A percentile compares a stretch with the other conserved stretches of the same genome.
Evolutionary conservation across 1,140 invertebrate genomes (phyloP).

Genomic region (Cyclargus thomasi): DNA sequence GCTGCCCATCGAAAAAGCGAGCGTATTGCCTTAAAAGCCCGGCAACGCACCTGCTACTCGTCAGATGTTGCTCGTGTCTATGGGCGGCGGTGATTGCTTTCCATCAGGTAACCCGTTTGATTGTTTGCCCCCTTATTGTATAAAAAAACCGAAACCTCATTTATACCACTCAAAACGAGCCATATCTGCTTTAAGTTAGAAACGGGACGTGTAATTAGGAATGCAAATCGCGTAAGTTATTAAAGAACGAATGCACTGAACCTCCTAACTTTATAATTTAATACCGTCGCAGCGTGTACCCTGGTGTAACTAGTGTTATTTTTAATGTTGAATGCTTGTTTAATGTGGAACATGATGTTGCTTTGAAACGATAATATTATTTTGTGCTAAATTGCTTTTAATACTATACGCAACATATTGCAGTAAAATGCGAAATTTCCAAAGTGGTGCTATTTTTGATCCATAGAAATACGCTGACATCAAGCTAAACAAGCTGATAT

Average conservation of each 20-base stretch:
- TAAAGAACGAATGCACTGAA: not conserved
- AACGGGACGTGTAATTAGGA: slow-evolving; percentile 5
- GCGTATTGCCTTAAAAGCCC: no score
- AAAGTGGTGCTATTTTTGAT: no score
- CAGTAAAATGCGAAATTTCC: no score
- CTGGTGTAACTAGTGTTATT: not conserved
- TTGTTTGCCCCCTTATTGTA: no score
- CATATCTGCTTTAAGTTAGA: not conserved
- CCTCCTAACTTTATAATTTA: slow-evolving; percentile 7
- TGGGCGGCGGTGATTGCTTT: no score
- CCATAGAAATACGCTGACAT: no score
- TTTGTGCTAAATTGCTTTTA: not conserved
- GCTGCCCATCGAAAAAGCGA: no score
- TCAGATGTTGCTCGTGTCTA: no score
- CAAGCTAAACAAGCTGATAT: no score
- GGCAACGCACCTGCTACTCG: no score
- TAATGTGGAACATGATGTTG: not conserved
- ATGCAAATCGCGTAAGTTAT: slow-evolving; percentile 2
- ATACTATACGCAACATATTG: no score
- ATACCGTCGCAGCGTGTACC: not conserved
- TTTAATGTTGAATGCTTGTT: not conserved
- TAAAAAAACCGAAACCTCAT: not conserved
- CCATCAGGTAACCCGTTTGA: no score
- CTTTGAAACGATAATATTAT: not conserved
- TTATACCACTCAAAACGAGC: not conserved